These are phyloP conservation scores for Aphelenchoides avenae DNA, from an alignment of 1,140 invertebrate species.

Conservation along the genomic window DNA sequence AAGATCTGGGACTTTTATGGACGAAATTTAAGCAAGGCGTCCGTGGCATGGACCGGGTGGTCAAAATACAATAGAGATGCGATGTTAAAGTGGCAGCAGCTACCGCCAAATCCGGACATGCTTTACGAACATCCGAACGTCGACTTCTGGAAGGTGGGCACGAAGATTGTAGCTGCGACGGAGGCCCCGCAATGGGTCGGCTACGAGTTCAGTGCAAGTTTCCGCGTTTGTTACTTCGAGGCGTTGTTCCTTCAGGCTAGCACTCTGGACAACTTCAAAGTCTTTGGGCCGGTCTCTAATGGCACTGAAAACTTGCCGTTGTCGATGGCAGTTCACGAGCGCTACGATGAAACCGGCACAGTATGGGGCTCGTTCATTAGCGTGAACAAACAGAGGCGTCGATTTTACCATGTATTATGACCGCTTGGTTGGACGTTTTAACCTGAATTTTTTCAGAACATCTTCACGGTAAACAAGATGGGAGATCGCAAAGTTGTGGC, in stretches of 20 bases:
- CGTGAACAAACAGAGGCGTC: slow-evolving; percentile 58
- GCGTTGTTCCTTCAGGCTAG: slow-evolving; percentile 47
- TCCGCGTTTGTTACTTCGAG: too few relatives aligned
- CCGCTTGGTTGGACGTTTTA: too few relatives aligned
- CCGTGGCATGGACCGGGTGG: slow-evolving; percentile 58
- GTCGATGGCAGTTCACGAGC: slow-evolving; percentile 58
- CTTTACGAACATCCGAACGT: slow-evolving; percentile 59
- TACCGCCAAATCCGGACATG: slow-evolving; percentile 51
- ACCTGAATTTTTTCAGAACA: too few relatives aligned
- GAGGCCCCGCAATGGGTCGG: slow-evolving; percentile 59
- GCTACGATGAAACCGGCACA: slow-evolving; percentile 45
- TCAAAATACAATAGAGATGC: slow-evolving; percentile 58
- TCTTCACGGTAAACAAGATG: too few relatives aligned
- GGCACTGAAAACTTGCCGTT: slow-evolving; percentile 58
- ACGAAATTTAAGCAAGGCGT: slow-evolving; percentile 55
- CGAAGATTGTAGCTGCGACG: slow-evolving; percentile 51
- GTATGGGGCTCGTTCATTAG: slow-evolving; percentile 58
- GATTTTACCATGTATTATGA: slow-evolving; percentile 55
- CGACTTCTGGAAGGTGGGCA: slow-evolving; percentile 57
- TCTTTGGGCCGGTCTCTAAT: slow-evolving; percentile 56
- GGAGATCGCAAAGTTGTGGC: too few relatives aligned
- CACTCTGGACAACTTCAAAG: slow-evolving; percentile 51
- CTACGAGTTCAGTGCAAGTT: slow-evolving; percentile 56
- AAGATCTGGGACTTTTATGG: slow-evolving; percentile 60
- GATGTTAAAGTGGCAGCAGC: slow-evolving; percentile 57